Base-by-base conservation (phyloP, 64 coral and sea anemone genomes). In the Anthopleura sola region DNA sequence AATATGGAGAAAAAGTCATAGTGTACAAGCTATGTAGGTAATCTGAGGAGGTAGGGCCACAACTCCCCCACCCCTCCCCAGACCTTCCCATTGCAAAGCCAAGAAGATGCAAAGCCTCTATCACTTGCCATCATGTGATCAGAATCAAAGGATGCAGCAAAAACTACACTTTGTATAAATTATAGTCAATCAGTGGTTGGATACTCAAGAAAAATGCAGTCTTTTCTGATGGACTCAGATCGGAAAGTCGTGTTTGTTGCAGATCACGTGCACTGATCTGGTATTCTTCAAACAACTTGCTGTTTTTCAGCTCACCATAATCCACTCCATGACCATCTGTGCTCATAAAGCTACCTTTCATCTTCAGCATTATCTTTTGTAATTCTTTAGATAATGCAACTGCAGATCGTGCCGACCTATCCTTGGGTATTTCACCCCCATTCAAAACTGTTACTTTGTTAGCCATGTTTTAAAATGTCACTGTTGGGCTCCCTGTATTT, bases 131-230 rank as follows among this genome's bases (percentile, higher is more conserved):
- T 33, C 3, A 36, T 36, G 40, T 44, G 40, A 44, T 40, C 7
- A 21, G 1, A 40, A 40, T 77, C 31, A 33, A 33, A 77, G 24
- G 18, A 33, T 77, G 37, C 75, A 15, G 8, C 23, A 1, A 20
- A 79, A 79, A 21, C 24, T 37, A 36, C 20, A 79, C 76, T 48
- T 48, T 5, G 37, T 37, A 48, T 37, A 79, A 16, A 79, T n/a
- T 13, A 79, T 79, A 79, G 44, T 79, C 20, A 21, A 31, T 28
- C 11, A 78, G 16, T 78, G 33, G 44, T 20, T 21, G 38, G 94
- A 95, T 95, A 95, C 91, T 95, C 12, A 95, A 37, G 78, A 97
- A 97, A 58, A 97, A 97, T 21, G 88, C 87, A 3, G 86, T 97
- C 75, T 93, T 93, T 76, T 93, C 87, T 55, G 7, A 48, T n/a